A percentile compares a stretch with the other conserved stretches of the same genome.
phyloP scores from a whole-genome alignment of 2,113 vertebrate species.

The Cavia porcellus region DNA sequence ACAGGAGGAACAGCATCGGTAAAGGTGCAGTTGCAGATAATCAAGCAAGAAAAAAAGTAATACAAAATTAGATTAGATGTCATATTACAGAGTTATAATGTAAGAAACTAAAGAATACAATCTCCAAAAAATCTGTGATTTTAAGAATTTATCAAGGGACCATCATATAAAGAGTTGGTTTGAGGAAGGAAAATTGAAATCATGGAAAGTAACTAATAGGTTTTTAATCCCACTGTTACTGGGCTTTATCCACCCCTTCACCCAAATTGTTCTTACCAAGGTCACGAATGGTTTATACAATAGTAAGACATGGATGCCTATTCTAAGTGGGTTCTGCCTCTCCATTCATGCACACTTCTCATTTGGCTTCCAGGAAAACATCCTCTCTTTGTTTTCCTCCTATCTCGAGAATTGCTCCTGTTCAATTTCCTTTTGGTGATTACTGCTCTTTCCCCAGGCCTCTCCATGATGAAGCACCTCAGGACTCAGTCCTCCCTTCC shows the following conservation, averaged over 20 bases:
- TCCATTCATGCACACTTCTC: not conserved
- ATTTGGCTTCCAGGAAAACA: not conserved
- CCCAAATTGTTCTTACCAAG: not conserved
- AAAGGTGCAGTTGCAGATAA: not conserved
- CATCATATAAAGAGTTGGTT: not conserved
- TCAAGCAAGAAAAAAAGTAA: not conserved
- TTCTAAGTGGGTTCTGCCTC: not conserved
- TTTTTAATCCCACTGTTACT: not conserved
- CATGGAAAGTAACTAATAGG: not conserved
- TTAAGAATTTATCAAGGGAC: not conserved
- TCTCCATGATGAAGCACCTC: not conserved
- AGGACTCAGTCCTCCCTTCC: not conserved
- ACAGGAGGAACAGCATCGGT: not conserved
- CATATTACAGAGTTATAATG: not conserved
- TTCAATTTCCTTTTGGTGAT: not conserved
- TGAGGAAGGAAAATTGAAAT: not conserved
- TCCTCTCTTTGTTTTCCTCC: not conserved
- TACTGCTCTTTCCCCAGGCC: not conserved
- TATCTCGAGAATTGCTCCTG: not conserved
- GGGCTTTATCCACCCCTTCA: not conserved
- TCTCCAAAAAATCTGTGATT: not conserved
- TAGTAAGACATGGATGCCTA: not conserved
- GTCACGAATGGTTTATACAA: not conserved
- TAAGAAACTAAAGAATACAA: not conserved
- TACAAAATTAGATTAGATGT: not conserved